A percentile compares a stretch with the other conserved stretches of the same genome.
Conservation (phyloP, 2,113 vertebrate genomes). For the Siniperca chuatsi region DNA sequence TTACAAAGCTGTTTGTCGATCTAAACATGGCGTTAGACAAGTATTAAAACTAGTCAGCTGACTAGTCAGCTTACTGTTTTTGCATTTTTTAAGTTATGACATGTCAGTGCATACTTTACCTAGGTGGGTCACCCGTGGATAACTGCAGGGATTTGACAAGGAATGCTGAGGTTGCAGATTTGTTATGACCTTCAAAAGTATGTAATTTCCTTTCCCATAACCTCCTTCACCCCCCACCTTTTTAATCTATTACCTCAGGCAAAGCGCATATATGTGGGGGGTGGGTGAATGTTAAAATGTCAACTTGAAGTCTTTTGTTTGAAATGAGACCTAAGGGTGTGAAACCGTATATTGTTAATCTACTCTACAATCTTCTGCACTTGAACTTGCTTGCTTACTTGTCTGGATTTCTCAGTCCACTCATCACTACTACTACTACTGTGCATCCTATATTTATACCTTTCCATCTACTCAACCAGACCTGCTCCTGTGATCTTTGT, state of each 20-base stretch:
- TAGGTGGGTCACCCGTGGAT: not conserved
- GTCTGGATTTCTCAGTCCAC: not conserved
- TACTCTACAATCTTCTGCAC: not conserved
- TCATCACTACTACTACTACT: not conserved
- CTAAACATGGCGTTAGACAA: not conserved
- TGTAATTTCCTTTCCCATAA: slow-evolving; percentile 34
- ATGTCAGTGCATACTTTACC: not conserved
- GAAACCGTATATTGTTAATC: slow-evolving; percentile 30
- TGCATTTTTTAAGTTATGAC: not conserved
- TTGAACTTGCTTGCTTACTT: not conserved
- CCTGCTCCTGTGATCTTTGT: not conserved
- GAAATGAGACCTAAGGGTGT: slow-evolving; percentile 26
- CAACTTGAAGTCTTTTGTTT: slow-evolving; percentile 33
- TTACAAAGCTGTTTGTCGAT: not conserved
- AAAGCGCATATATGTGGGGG: slow-evolving; percentile 15
- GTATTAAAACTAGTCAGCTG: not conserved
- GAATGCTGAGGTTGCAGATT: slow-evolving; percentile 41
- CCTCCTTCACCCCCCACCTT: not conserved
- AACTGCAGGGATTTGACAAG: slow-evolving; percentile 19
- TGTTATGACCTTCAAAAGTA: slow-evolving; percentile 25
- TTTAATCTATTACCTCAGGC: slow-evolving; percentile 25
- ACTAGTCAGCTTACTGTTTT: not conserved
- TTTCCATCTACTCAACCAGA: not conserved
- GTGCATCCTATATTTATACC: not conserved
- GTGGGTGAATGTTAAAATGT: slow-evolving; percentile 44